These are phyloP conservation scores for Merops nubicus DNA, from an alignment of 2,113 vertebrate genomes.

Conservation along the genomic window DNA sequence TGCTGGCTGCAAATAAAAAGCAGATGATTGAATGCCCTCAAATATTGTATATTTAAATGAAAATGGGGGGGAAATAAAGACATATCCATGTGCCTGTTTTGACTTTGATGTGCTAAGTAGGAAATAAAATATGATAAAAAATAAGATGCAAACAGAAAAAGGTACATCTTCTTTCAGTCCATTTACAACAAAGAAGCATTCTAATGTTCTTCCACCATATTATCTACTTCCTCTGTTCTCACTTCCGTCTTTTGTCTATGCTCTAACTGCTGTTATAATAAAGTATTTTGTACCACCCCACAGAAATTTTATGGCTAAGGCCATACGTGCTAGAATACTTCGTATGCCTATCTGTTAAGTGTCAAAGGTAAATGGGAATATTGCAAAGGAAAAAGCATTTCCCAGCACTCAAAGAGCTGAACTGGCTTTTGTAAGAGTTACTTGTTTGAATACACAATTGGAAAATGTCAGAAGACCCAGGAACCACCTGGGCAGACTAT, in stretches of 20 bases:
- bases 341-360: neutral
- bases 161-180: neutral
- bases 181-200: neutral
- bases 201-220: neutral
- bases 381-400: neutral
- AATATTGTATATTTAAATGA: neutral
- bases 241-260: neutral
- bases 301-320: neutral
- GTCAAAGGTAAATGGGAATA: neutral
- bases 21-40: slow-evolving; percentile 2
- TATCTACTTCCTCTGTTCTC: neutral
- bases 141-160: neutral
- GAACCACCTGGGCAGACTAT: neutral
- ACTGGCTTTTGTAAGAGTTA: neutral
- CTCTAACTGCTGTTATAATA: neutral
- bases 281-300: neutral
- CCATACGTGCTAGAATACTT: neutral
- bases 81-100: neutral
- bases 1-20: slow-evolving; percentile 29
- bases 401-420: neutral
- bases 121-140: neutral
- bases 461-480: neutral
- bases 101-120: neutral
- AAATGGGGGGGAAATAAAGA: neutral
- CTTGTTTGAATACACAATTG: neutral